Conservation (phyloP, 2,888 invertebrate species). For the Cetonia aurata region DNA sequence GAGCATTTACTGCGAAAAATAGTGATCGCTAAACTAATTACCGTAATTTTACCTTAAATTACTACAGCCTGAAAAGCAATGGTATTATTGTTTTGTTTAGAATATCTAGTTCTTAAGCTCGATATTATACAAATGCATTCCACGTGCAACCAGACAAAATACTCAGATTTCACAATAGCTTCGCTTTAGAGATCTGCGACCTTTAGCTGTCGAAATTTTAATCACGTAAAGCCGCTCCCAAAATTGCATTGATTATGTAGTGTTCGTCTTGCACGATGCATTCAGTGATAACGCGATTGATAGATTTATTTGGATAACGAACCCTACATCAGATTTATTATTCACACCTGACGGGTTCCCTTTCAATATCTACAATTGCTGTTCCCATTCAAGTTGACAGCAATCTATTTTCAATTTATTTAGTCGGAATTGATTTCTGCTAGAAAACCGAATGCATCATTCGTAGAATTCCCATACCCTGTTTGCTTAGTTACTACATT, state of each 20-base stretch:
- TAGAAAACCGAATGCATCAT: too few species aligned
- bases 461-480: too few species aligned
- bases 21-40: too few species aligned
- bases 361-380: slow-evolving; percentile 22
- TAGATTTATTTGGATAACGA: slow-evolving; percentile 23
- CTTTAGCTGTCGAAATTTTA: slow-evolving; percentile 39
- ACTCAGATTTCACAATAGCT: slow-evolving; percentile 12
- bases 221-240: slow-evolving; percentile 38
- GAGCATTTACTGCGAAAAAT: too few species aligned
- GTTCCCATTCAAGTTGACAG: slow-evolving; percentile 17
- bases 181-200: slow-evolving; percentile 30
- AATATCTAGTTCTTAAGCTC: too few species aligned
- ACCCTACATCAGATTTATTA: slow-evolving; percentile 32
- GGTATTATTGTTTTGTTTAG: too few species aligned
- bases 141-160: slow-evolving; percentile 16
- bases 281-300: slow-evolving; percentile 26
- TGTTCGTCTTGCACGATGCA: slow-evolving; percentile 12
- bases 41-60: too few species aligned
- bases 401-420: slow-evolving; percentile 33
- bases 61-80: too few species aligned
- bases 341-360: slow-evolving; percentile 23
- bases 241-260: slow-evolving; percentile 33
- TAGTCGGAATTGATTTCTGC: slow-evolving; percentile 1
- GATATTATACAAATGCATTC: too few species aligned
- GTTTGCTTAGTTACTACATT: too few species aligned